phyloP scores from a whole-genome alignment of 1,140 invertebrate species.

The Drosophila arawakana region DNA sequence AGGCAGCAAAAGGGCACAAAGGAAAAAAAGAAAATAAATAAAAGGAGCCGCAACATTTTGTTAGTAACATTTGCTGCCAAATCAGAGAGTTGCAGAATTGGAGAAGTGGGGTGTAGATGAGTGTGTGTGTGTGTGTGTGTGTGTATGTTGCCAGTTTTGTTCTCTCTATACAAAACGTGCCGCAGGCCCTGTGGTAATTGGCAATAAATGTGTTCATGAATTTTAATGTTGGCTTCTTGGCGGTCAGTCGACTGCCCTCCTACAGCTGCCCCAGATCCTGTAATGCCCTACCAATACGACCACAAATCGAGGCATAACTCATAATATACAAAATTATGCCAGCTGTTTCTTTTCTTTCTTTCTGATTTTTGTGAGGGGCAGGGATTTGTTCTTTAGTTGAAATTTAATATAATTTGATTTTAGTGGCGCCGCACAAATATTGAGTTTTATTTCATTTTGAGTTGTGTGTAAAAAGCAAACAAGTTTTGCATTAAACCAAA shows the following conservation, averaged over 20 bases:
- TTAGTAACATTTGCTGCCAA: constrained; percentile 55
- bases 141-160: constrained; percentile 28
- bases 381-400: constrained; percentile 49
- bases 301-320: constrained; percentile 66
- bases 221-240: constrained; percentile 70
- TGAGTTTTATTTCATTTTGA: constrained; percentile 81
- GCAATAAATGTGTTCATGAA: constrained; percentile 83
- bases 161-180: constrained; percentile 65
- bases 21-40: constrained; percentile 14
- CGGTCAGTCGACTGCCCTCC: constrained; percentile 58
- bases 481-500: constrained; percentile 59
- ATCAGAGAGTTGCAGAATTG: constrained; percentile 36
- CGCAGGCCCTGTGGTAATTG: constrained; percentile 73
- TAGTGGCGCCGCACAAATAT: constrained; percentile 51
- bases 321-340: constrained; percentile 78
- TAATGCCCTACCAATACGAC: constrained; percentile 6
- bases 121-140: neutral
- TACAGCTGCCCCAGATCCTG: neutral
- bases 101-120: neutral
- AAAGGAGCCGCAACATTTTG: constrained; percentile 55
- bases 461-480: constrained; percentile 44
- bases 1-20: constrained; percentile 37
- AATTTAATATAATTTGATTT: constrained; percentile 80
- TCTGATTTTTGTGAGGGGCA: neutral
- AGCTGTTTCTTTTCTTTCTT: constrained; percentile 55